These are phyloP conservation scores for Galeopsomyia nigrocyanea DNA, from an alignment of 2,888 invertebrate species.

Conservation along the genomic window DNA sequence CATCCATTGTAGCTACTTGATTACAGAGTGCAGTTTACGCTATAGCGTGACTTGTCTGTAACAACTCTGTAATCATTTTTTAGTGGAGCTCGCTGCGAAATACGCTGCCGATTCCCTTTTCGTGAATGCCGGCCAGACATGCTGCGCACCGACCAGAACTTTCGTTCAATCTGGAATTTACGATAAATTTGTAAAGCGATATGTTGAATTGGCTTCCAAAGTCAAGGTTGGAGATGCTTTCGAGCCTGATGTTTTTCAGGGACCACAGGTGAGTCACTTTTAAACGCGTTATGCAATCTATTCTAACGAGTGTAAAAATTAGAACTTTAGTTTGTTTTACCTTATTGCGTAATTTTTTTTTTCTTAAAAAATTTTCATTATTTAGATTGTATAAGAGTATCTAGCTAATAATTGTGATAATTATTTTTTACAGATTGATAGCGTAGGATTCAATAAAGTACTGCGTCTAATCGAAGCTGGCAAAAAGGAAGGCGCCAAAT, in stretches of 20 bases:
- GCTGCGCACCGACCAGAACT: slow-evolving; percentile 73
- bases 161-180: slow-evolving; percentile 73
- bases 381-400: no score
- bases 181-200: slow-evolving; percentile 72
- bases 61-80: slow-evolving; percentile 10
- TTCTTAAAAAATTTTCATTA: no score
- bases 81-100: slow-evolving; percentile 54
- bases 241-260: slow-evolving; percentile 68
- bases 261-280: slow-evolving; percentile 70
- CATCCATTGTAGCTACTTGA: neutral
- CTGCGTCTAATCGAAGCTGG: slow-evolving; percentile 82
- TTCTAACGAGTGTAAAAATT: neutral
- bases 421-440: slow-evolving; percentile 73
- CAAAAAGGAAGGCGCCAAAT: slow-evolving; percentile 83
- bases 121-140: slow-evolving; percentile 74
- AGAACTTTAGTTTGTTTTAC: neutral
- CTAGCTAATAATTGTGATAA: neutral
- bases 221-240: slow-evolving; percentile 72
- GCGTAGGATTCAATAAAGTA: slow-evolving; percentile 82
- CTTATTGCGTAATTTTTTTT: neutral
- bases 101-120: slow-evolving; percentile 70
- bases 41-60: slow-evolving; percentile 16
- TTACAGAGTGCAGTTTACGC: neutral
- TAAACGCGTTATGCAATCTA: neutral
- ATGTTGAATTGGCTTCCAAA: slow-evolving; percentile 65